Evolutionary conservation across 2,797 vertebrate species (phyloP).

Genomic region (Morelia viridis): DNA sequence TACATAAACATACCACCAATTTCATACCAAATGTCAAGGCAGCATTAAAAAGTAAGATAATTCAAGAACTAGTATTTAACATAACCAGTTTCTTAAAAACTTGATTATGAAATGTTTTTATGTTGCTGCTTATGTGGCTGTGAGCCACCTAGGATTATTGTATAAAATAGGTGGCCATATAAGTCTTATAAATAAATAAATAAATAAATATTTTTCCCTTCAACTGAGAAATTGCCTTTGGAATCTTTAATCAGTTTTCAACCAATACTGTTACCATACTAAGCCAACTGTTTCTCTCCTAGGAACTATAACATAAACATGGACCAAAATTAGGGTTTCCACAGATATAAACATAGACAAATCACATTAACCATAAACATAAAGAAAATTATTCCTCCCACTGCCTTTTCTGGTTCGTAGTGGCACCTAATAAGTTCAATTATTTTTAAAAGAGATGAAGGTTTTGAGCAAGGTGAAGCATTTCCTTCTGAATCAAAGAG

Average conservation of each 20-base stretch:
- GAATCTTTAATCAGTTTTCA: not conserved
- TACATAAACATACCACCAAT: not conserved
- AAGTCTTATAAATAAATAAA: not conserved
- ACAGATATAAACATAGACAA: not conserved
- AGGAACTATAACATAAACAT: not conserved
- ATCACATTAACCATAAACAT: not conserved
- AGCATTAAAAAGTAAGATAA: not conserved
- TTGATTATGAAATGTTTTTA: not conserved
- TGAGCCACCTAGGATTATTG: not conserved
- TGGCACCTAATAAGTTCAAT: not conserved
- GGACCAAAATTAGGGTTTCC: not conserved
- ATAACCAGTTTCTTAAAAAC: conserved; percentile 8
- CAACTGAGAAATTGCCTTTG: not conserved
- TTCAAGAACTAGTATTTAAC: not conserved
- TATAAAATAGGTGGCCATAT: not conserved
- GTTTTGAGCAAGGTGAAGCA: not conserved
- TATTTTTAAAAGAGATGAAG: not conserved
- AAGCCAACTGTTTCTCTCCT: not conserved
- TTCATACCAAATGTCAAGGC: conserved; percentile 25
- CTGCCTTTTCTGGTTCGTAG: not conserved
- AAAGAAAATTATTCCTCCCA: not conserved
- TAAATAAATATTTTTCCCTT: too few species aligned
- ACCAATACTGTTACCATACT: not conserved
- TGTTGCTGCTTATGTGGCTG: not conserved
- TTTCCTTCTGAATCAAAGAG: not conserved